These are phyloP conservation scores for Cephus pulcher DNA, from an alignment of 2,888 invertebrate genomes.

Conservation along the genomic window DNA sequence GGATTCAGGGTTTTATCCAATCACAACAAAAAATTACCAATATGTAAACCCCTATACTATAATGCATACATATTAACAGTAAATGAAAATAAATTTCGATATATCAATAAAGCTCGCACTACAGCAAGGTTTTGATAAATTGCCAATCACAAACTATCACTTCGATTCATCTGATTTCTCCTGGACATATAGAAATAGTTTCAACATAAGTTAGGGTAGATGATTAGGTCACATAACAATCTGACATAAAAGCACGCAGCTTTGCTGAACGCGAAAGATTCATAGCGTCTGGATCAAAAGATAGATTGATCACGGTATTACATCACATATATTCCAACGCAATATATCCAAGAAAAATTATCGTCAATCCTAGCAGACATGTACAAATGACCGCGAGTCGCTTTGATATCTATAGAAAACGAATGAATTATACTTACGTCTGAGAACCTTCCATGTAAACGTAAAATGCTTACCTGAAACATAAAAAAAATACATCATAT, in stretches of 20 bases:
- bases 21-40: too few relatives aligned
- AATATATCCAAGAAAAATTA: neutral
- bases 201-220: neutral
- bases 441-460: neutral
- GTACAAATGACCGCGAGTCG: neutral
- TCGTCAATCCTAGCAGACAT: neutral
- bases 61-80: too few relatives aligned
- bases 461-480: constrained; percentile 3
- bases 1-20: too few relatives aligned
- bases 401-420: neutral
- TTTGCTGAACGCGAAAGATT: constrained; percentile 9
- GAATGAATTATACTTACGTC: neutral
- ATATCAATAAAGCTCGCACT: too few relatives aligned
- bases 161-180: neutral
- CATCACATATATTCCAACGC: neutral
- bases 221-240: neutral
- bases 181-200: neutral
- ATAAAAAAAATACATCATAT: neutral
- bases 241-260: neutral
- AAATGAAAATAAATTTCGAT: too few relatives aligned
- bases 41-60: too few relatives aligned
- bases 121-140: too few relatives aligned
- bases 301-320: constrained; percentile 16
- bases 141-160: neutral
- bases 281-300: constrained; percentile 17